Evolutionary conservation across 2,797 vertebrate species (phyloP), one percentile per base, ranked within the genome.

Genomic region (Protosalanx chinensis): DNA sequence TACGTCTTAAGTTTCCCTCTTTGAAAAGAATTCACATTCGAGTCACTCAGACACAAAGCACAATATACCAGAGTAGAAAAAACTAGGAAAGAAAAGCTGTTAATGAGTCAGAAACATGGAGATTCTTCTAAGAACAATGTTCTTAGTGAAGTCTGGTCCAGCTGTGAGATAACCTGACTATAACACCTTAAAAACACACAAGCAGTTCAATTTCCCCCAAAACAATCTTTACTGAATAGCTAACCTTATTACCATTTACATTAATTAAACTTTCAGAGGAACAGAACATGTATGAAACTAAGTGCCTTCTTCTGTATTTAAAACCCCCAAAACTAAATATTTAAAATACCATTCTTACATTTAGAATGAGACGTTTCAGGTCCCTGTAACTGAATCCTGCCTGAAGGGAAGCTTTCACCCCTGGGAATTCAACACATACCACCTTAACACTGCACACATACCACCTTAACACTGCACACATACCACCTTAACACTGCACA

Each of bases 321-420:
- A 72, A 57, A 27, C 23, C 1, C 70, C n/a, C 74, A 16, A 33
- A 77, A 81, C 74, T 79, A 73, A 81, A 70, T 76, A 80, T 82
- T 83, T 86, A 88, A 92, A 90, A 92, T 90, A 91, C 65, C 83
- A 76, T 58, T 56, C 51, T 56, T 56, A n/a, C 16, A 56, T 81
- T 80, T 63, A 71, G 76, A 72, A 87, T 89, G 93, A 81, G 93
- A 90, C 72, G 88, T 93, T 93, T 92, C 91, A 77, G 83, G 74
- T 78, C 41, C 67, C 78, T 86, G 88, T 89, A 92, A 92, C 87
- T 85, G 88, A 93, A 92, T 91, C 87, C 83, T 67, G 10, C 62
- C 35, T 72, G 65, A 76, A 80, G 74, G 72, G 72, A 6, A 80
- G 66, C 77, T 81, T 49, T 78, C 79, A 72, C 57, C 46, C 76